Evolutionary conservation across 2,113 vertebrate species (phyloP).

Genomic region (Bos taurus): ARS-UCD2.0 NC_037356.1:3082001-3082500

Average conservation of each 20-base stretch:
- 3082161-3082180: not conserved
- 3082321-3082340: not conserved
- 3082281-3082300: not conserved
- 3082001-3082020: not conserved
- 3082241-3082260: not conserved
- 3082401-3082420: not conserved
- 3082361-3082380: not conserved
- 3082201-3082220: not conserved
- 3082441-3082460: not conserved
- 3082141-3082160: not conserved
- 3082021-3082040: not conserved
- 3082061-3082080: not conserved
- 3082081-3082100: not conserved
- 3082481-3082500: not conserved
- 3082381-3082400: not conserved
- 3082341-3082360: not conserved
- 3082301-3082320: not conserved
- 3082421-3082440: not conserved
- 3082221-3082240: not conserved
- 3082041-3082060: rapidly evolving
- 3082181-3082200: no score
- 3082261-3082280: not conserved
- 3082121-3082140: rapidly evolving
- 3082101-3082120: not conserved
- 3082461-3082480: not conserved